Conservation (phyloP, 2,113 vertebrate species). For the Muntiacus muntjak region DNA sequence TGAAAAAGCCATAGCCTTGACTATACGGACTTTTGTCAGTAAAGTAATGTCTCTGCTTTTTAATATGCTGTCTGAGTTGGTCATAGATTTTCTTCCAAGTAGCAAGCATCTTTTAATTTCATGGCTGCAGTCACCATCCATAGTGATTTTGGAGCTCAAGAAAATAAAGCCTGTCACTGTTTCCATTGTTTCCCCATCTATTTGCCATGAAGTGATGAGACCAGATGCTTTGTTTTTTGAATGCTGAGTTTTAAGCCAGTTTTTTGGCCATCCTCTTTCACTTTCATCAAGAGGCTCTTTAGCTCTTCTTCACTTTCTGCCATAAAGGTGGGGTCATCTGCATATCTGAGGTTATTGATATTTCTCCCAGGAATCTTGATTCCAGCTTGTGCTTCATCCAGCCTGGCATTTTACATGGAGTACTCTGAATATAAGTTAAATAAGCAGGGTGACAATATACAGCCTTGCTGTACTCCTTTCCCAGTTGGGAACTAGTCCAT, state of each 20-base stretch:
- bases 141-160: not conserved
- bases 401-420: not conserved
- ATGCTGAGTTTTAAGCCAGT: not conserved
- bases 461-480: not conserved
- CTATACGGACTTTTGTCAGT: accelerated
- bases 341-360: not conserved
- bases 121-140: not conserved
- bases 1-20: not conserved
- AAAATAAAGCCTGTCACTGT: not conserved
- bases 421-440: not conserved
- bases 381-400: not conserved
- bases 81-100: not conserved
- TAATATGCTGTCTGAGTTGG: not conserved
- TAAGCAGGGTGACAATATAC: not conserved
- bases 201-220: not conserved
- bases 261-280: not conserved
- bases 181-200: not conserved
- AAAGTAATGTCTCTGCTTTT: not conserved
- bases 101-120: not conserved
- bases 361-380: not conserved
- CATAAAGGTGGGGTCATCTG: not conserved
- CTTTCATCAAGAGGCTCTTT: not conserved
- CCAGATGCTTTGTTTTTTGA: not conserved
- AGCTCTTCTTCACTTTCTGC: not conserved
- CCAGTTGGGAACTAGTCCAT: not conserved